Evolutionary conservation across 2,888 invertebrate genomes (phyloP), one percentile per base, ranked within the genome.

Genomic region (Poecilobothrus nobilitatus): DNA sequence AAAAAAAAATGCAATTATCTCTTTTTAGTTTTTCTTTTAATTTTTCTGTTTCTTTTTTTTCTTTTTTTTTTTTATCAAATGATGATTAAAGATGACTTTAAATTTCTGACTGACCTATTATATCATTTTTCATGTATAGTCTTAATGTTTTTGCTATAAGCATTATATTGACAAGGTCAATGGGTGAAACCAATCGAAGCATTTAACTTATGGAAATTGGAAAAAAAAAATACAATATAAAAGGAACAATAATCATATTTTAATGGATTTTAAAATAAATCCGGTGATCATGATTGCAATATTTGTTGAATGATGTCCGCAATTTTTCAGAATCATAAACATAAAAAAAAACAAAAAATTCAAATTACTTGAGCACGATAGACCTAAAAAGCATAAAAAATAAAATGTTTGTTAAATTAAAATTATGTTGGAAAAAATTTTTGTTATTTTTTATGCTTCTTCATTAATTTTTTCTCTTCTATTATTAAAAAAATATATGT

Each of bases 161-260:
- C 18, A 53, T 18, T 53, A 6, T 41, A 15, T 53, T 53, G 15
- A 18, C 53, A 53, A 53, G 53, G 53, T 53, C 15, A 18, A 6
- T 53, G 18, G n/a, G 53, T 53, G 53, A 53, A 53, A 53, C 53
- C 53, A 53, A 53, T 53, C 53, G 53, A 53, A 53, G n/a, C 53
- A 18, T 53, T 53, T 53, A 53, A 53, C 53, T 53, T 12, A 53
- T 53, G 53, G 6, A 53, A 53, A 53, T 18, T 15, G 53, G 18
- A n/a, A n/a, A 53, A 53, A 44, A 44, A 53, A 53, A 53, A 12
- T 53, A 44, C 2, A 15, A 37, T 18, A 53, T 18, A 2, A 6
- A 41, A 41, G 15, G 15, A 53, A 53, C 1, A 53, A 53, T 6
- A 15, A 53, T 18, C 53, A 53, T 18, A 53, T 53, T 53, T 53